These are phyloP conservation scores for Dissostichus mawsoni DNA, from an alignment of 2,113 vertebrate species.

Conservation along the genomic window DNA sequence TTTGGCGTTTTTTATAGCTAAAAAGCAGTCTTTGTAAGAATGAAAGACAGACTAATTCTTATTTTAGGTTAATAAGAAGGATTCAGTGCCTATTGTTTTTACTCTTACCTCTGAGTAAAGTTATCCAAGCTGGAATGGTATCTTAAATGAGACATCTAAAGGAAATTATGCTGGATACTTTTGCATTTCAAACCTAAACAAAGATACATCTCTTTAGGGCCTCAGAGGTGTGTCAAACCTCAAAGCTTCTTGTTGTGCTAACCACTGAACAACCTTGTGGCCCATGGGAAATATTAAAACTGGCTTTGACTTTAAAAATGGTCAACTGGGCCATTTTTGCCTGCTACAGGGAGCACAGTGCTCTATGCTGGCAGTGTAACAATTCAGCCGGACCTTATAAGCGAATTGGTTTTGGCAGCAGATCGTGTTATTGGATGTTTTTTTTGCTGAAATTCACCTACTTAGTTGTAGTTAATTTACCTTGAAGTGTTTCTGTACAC, in stretches of 20 bases:
- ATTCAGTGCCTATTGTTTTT: too few relatives aligned
- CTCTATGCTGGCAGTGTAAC: too few relatives aligned
- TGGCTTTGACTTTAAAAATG: too few relatives aligned
- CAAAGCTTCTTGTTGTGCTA: background rate
- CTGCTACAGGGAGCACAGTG: too few relatives aligned
- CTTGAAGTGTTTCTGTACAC: too few relatives aligned
- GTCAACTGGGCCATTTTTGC: too few relatives aligned
- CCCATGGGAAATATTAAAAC: background rate
- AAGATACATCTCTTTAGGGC: background rate
- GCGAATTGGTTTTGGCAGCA: background rate
- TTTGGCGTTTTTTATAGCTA: background rate
- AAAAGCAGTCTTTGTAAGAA: background rate
- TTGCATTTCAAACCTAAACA: background rate
- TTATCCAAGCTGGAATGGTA: background rate
- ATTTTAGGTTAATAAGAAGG: too few relatives aligned
- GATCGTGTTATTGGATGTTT: background rate
- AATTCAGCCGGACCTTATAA: background rate
- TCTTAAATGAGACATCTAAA: conserved; percentile 7
- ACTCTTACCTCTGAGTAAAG: background rate
- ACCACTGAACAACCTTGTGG: background rate
- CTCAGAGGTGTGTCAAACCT: background rate
- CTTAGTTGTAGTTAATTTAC: too few relatives aligned
- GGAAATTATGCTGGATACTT: background rate
- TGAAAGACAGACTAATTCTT: too few relatives aligned
- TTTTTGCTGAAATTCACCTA: too few relatives aligned